Evolutionary conservation across 2,113 vertebrate genomes (phyloP).

Genomic region (Carassius carassius): DNA sequence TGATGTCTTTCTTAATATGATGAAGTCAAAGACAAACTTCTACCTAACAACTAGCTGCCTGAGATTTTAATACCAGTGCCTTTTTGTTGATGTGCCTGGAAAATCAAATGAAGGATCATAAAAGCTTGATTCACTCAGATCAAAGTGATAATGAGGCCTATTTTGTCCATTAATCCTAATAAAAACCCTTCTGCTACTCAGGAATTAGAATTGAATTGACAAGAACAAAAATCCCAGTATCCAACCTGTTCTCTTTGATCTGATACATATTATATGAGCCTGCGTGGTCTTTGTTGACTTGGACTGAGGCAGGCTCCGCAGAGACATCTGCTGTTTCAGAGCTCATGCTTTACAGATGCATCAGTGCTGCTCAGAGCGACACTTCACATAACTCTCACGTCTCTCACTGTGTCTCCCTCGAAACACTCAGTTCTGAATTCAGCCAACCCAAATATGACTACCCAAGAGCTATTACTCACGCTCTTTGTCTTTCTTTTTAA

Average conservation of each 20-base stretch:
- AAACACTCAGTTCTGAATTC: slow-evolving; percentile 26
- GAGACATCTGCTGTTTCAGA: slow-evolving; percentile 22
- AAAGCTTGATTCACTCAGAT: neutral
- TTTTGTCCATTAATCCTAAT: neutral
- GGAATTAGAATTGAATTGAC: neutral
- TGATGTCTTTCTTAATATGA: too few species aligned
- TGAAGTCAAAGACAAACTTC: neutral
- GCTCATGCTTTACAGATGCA: neutral
- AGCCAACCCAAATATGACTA: neutral
- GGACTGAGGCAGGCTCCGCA: slow-evolving; percentile 5
- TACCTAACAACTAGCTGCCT: neutral
- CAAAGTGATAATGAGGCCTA: neutral
- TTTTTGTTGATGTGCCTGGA: neutral
- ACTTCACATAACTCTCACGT: slow-evolving; percentile 35
- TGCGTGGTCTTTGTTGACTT: slow-evolving; percentile 1
- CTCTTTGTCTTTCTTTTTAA: neutral
- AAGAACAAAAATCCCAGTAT: neutral
- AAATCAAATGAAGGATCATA: neutral
- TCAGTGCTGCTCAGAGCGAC: slow-evolving; percentile 16
- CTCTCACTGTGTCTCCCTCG: slow-evolving; percentile 1
- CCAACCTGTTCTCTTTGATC: slow-evolving; percentile 19
- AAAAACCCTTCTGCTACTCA: neutral
- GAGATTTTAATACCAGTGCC: neutral
- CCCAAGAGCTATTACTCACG: neutral
- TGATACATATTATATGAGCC: slow-evolving; percentile 1